Conservation (phyloP, 2,797 vertebrate species). For the Anguilla obscura region DNA sequence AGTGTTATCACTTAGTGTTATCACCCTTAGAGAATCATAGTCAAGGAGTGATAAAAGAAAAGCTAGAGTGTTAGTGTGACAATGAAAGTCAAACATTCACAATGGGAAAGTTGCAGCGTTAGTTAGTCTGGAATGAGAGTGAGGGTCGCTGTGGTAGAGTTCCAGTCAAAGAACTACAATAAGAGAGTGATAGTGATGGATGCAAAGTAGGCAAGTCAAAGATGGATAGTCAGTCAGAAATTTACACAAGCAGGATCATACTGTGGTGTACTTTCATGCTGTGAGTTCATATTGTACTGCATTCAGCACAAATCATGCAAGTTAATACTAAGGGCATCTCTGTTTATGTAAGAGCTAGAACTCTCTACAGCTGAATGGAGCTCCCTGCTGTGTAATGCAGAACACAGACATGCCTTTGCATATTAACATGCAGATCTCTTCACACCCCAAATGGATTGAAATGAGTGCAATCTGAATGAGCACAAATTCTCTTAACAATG, state of each 20-base stretch:
- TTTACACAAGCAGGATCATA: neutral
- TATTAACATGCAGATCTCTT: neutral
- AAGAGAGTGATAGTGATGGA: neutral
- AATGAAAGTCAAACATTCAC: neutral
- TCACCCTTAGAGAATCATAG: neutral
- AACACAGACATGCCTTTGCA: neutral
- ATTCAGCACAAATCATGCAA: neutral
- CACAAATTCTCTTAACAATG: neutral
- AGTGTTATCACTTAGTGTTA: neutral
- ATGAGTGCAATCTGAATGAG: constrained; percentile 1
- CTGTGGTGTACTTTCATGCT: neutral
- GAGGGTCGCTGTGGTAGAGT: neutral
- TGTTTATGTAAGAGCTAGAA: neutral
- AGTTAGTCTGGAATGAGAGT: neutral
- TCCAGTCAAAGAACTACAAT: neutral
- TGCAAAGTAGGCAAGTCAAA: neutral
- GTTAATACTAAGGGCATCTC: neutral
- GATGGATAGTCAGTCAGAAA: neutral
- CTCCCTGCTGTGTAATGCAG: neutral
- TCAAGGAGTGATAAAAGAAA: neutral
- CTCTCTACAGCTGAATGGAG: neutral
- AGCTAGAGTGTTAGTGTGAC: neutral
- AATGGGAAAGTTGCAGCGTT: neutral
- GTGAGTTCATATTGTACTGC: neutral
- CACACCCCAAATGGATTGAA: neutral